A percentile compares a stretch with the other conserved stretches of the same genome.
These are phyloP conservation scores for Psettodes erumei DNA, from an alignment of 2,113 vertebrate species.

Conservation along the genomic window DNA sequence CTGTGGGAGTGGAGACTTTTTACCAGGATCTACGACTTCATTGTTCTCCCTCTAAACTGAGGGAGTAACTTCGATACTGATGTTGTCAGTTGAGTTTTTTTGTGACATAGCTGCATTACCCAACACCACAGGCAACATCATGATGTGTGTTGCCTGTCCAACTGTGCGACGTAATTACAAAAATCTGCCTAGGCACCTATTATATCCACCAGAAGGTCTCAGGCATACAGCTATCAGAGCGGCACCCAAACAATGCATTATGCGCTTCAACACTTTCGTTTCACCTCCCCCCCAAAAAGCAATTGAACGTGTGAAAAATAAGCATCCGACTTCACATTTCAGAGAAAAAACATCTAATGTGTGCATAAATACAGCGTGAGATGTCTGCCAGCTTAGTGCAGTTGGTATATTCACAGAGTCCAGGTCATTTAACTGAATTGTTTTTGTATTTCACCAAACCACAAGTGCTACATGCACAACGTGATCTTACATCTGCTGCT, in stretches of 20 bases:
- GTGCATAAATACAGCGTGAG: slow-evolving; percentile 14
- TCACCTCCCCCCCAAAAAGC: slow-evolving; percentile 34
- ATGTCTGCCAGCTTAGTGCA: not conserved
- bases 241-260: not conserved
- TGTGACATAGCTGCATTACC: not conserved
- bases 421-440: not conserved
- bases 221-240: not conserved
- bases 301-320: slow-evolving; percentile 24
- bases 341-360: slow-evolving; percentile 5
- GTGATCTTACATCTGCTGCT: not conserved
- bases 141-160: not conserved
- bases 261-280: slow-evolving; percentile 19
- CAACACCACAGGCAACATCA: not conserved
- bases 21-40: not conserved
- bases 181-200: not conserved
- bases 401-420: not conserved
- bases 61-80: too few relatives aligned
- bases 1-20: not conserved
- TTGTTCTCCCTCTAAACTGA: not conserved
- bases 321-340: not conserved
- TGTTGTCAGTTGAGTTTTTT: not conserved
- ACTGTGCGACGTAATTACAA: slow-evolving; percentile 5
- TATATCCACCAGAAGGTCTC: not conserved
- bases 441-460: not conserved
- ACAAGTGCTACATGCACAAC: not conserved